Conservation (phyloP, 2,113 vertebrate genomes). For the Nerophis lumbriciformis region DNA sequence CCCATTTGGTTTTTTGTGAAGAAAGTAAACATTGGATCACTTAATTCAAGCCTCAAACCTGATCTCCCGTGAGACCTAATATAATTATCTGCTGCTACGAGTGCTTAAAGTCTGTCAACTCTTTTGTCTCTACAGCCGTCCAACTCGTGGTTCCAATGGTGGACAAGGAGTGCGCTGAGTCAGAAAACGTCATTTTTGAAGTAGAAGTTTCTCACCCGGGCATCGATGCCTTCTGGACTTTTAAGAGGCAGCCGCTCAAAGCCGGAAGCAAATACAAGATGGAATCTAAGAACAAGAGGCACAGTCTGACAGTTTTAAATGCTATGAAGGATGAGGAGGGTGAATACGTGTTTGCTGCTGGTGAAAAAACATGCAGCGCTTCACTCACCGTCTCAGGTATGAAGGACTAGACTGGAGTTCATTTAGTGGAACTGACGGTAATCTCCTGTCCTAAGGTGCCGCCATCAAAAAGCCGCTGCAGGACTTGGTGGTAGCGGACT, state of each 20-base stretch:
- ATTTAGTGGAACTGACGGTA: too few species aligned
- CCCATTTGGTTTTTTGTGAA: not conserved
- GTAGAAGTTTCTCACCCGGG: constrained; percentile 89
- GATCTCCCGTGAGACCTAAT: not conserved
- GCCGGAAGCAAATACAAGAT: constrained; percentile 84
- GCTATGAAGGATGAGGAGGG: constrained; percentile 98
- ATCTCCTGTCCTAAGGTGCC: constrained; percentile 71
- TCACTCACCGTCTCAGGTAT: constrained; percentile 88
- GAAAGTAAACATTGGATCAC: not conserved
- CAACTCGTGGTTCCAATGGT: constrained; percentile 82
- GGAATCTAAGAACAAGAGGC: constrained; percentile 80
- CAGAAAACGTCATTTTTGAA: constrained; percentile 89
- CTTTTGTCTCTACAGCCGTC: constrained; percentile 35
- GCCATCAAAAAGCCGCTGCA: constrained; percentile 89
- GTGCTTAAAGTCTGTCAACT: too few species aligned
- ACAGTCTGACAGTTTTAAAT: constrained; percentile 84
- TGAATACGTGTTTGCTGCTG: constrained; percentile 87
- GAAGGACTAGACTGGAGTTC: not conserved
- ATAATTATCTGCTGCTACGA: too few species aligned
- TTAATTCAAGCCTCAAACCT: not conserved
- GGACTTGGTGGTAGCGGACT: constrained; percentile 89
- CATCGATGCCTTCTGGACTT: constrained; percentile 89
- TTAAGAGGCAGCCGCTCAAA: constrained; percentile 83
- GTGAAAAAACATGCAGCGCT: constrained; percentile 87
- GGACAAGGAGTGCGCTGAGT: constrained; percentile 88